phyloP scores from a whole-genome alignment of 2,797 vertebrate species.

The Hydrolagus colliei region DNA sequence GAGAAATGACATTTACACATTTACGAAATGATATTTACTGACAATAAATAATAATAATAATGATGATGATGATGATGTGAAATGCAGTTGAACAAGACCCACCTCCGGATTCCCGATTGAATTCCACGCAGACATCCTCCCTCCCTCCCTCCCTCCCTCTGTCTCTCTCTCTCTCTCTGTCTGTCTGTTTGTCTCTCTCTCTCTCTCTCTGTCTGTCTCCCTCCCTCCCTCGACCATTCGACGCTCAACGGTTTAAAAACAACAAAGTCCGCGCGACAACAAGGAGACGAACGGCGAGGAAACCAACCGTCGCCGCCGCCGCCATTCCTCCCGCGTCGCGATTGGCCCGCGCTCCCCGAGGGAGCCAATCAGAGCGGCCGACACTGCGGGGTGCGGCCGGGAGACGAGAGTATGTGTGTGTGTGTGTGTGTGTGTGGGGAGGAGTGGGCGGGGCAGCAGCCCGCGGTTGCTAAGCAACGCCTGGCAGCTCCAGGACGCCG shows the following conservation, averaged over 20 bases:
- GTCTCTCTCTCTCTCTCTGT: neutral
- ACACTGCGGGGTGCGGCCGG: neutral
- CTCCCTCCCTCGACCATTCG: neutral
- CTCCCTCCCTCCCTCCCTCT: slow-evolving; percentile 40
- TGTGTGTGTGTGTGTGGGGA: no score
- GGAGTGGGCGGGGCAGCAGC: no score
- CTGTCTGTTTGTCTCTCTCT: no score
- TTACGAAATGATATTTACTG: no score
- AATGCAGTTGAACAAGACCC: slow-evolving; percentile 33
- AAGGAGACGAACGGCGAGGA: neutral
- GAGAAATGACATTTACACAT: no score
- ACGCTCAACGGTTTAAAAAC: neutral
- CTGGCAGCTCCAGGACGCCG: no score
- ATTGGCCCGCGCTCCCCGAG: neutral
- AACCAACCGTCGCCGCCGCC: neutral
- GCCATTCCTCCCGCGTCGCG: neutral
- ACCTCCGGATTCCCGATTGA: slow-evolving; percentile 66
- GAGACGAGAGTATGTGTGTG: no score
- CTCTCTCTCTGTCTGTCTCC: neutral
- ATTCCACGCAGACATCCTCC: slow-evolving; percentile 62
- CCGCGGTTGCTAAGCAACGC: no score
- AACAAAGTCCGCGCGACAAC: no score
- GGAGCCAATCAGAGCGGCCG: neutral
- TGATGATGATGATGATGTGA: no score
- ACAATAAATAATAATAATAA: no score